These are phyloP conservation scores for Cecidostiba fungosa DNA, from an alignment of 2,888 invertebrate species.

Conservation along the genomic window DNA sequence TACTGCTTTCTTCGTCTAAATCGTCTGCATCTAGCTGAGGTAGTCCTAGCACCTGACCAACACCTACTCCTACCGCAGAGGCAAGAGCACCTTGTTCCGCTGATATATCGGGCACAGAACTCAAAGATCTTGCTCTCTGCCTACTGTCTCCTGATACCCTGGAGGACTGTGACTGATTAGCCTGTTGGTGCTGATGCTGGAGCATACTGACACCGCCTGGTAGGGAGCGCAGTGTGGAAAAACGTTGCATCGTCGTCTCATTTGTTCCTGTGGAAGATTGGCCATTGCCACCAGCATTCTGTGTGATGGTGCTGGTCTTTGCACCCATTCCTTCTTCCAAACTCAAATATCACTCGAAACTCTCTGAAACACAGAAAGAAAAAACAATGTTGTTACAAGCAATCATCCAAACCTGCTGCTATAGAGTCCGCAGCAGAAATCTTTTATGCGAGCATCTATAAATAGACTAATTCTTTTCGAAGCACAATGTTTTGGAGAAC, in stretches of 20 bases:
- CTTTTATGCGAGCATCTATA: constrained; percentile 3
- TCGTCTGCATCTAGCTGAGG: constrained; percentile 86
- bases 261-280: constrained; percentile 89
- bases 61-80: constrained; percentile 83
- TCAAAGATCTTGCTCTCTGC: constrained; percentile 91
- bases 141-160: constrained; percentile 80
- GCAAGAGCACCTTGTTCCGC: constrained; percentile 84
- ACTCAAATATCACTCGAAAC: constrained; percentile 32
- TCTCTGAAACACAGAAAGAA: neutral
- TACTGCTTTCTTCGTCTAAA: constrained; percentile 82
- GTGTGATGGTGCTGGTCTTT: constrained; percentile 89
- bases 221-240: constrained; percentile 86
- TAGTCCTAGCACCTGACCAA: constrained; percentile 86
- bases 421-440: neutral
- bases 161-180: constrained; percentile 76
- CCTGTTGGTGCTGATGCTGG: constrained; percentile 79
- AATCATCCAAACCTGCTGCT: neutral
- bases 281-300: constrained; percentile 81
- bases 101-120: constrained; percentile 89
- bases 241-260: constrained; percentile 83
- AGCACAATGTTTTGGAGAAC: neutral
- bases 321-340: constrained; percentile 85
- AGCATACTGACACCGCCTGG: constrained; percentile 87
- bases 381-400: neutral
- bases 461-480: constrained; percentile 22